phyloP scores from a whole-genome alignment of 2,888 invertebrate species.

The Caenorhabditis sp. region DNA sequence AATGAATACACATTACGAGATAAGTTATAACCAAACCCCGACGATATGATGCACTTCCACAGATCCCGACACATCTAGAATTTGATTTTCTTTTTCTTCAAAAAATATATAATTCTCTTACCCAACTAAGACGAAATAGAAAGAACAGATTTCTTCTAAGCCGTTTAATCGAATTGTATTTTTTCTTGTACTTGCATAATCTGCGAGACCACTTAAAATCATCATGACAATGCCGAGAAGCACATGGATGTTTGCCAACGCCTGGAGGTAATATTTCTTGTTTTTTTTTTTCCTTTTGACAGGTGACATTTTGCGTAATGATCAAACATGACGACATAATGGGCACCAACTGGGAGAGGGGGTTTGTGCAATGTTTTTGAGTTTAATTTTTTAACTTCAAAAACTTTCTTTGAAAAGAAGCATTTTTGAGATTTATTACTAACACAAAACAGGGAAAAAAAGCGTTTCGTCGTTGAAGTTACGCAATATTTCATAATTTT shows the following conservation, averaged over 20 bases:
- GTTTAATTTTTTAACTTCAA: too few species aligned
- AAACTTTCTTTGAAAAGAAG: too few species aligned
- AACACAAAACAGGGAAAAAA: too few species aligned
- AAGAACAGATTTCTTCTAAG: slow-evolving; percentile 61
- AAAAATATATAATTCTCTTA: too few species aligned
- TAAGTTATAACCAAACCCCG: slow-evolving; percentile 64
- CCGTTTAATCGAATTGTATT: slow-evolving; percentile 61
- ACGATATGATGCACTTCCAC: slow-evolving; percentile 62
- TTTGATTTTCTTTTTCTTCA: not conserved
- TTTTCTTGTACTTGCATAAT: slow-evolving; percentile 56
- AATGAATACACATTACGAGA: slow-evolving; percentile 64
- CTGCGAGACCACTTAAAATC: slow-evolving; percentile 60
- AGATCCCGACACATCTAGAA: slow-evolving; percentile 62
- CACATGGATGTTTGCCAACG: slow-evolving; percentile 62
- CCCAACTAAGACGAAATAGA: slow-evolving; percentile 64
- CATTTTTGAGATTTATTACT: too few species aligned
- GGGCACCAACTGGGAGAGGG: not conserved
- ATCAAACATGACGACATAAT: not conserved
- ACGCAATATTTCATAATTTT: too few species aligned
- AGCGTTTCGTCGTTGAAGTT: too few species aligned
- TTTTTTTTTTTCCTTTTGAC: not conserved
- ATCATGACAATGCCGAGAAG: slow-evolving; percentile 59
- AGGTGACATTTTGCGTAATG: not conserved
- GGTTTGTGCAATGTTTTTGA: too few species aligned
- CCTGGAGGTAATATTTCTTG: slow-evolving; percentile 39